These are phyloP conservation scores for Calephelis virginiensis DNA, from an alignment of 1,140 invertebrate genomes.

Conservation along the genomic window DNA sequence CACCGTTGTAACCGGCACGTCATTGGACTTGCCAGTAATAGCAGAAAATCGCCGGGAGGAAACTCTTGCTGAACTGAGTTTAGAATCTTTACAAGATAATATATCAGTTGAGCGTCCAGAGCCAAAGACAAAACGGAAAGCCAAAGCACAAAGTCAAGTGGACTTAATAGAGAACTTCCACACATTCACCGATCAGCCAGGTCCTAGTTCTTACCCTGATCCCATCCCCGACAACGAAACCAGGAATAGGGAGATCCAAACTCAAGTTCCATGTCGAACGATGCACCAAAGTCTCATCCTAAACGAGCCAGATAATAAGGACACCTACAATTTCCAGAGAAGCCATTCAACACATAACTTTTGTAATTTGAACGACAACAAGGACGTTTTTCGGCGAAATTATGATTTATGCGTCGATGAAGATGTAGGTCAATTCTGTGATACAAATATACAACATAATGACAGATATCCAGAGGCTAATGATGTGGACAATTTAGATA, in stretches of 20 bases:
- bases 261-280: constrained; percentile 19
- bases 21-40: constrained; percentile 52
- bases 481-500: constrained; percentile 56
- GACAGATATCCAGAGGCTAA: constrained; percentile 60
- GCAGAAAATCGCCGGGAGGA: constrained; percentile 50
- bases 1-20: constrained; percentile 48
- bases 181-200: constrained; percentile 33
- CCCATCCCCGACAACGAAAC: constrained; percentile 27
- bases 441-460: constrained; percentile 65
- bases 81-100: constrained; percentile 25
- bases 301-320: constrained; percentile 34
- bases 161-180: constrained; percentile 41
- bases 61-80: constrained; percentile 36
- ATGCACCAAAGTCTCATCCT: constrained; percentile 53
- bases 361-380: constrained; percentile 26
- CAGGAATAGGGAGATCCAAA: constrained; percentile 34
- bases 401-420: constrained; percentile 26
- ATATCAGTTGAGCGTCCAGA: constrained; percentile 21
- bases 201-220: constrained; percentile 33
- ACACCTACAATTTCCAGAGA: constrained; percentile 43
- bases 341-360: constrained; percentile 57
- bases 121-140: constrained; percentile 29
- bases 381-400: constrained; percentile 9
- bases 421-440: constrained; percentile 40
- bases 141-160: constrained; percentile 49